A percentile compares a stretch with the other conserved stretches of the same genome.
Evolutionary conservation across 2,113 vertebrate genomes (phyloP).

Genomic region (Pristiophorus japonicus): DNA sequence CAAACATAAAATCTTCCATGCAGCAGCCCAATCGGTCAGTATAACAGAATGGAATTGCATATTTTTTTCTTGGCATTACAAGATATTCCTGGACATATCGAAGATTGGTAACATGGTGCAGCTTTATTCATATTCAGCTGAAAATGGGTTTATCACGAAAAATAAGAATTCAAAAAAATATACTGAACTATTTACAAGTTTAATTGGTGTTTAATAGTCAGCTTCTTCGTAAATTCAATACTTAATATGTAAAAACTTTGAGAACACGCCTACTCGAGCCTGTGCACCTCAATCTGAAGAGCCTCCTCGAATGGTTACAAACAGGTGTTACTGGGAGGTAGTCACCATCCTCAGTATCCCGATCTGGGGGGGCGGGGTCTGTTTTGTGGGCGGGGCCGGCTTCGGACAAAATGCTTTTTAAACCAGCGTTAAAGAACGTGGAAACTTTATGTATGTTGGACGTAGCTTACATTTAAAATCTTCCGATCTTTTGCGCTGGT

Average conservation of each 20-base stretch:
- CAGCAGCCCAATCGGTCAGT: not conserved
- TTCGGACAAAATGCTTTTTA: not conserved
- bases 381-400: not conserved
- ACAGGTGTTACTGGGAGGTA: too few relatives aligned
- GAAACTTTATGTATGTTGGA: not conserved
- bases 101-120: not conserved
- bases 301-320: not conserved
- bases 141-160: not conserved
- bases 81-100: not conserved
- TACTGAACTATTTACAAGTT: not conserved
- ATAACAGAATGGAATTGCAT: not conserved
- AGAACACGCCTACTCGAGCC: not conserved
- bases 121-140: not conserved
- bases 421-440: not conserved
- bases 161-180: not conserved
- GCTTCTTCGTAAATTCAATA: not conserved
- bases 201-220: not conserved
- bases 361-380: not conserved
- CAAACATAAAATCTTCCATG: not conserved
- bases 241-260: not conserved
- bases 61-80: not conserved
- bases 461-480: not conserved
- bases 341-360: not conserved
- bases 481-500: not conserved
- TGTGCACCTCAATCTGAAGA: not conserved